Base-by-base conservation (phyloP, 2,888 invertebrate genomes). In the Spilarctia lutea region DNA sequence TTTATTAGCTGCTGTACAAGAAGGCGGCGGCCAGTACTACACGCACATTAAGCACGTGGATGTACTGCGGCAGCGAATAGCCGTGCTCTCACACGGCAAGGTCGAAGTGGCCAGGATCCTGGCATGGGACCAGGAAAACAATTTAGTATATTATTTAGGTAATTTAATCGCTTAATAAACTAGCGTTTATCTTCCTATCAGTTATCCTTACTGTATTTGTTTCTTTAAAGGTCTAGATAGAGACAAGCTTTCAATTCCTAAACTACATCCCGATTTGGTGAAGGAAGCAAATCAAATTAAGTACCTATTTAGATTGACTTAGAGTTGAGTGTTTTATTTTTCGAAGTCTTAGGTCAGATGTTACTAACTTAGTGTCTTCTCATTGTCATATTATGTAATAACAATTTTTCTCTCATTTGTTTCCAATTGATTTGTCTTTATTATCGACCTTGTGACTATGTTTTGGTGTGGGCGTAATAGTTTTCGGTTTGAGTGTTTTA, bases 21-120 rank as follows among this genome's bases (percentile, higher is more conserved):
- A 98, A 89, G 98, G 98, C 68, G 97, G 97, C 67, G 97, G 97
- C 79, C 98, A 98, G 90, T 97, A 98, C 90, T 98, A 97, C 94
- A 98, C 98, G 65, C 98, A 98, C 96, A 98, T 98, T 92, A 98
- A 98, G 89, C 98, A 98, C 91, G 97, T 98, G 81, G 98, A 98
- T 79, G 97, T 98, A 80, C 96, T 97, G 75, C 97, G 98, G 86
- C 98, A 98, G 91, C 96, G 98, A 86, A 98, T 98, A 89, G 97
- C 98, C 16, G 98, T 98, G 69, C 96, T 98, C 81, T 98, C 98
- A 72, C 98, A 98, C 88, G 98, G 98, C 52, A 97, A 97, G 86
- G 98, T 98, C 91, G 98, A 98, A 96, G 98, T 98, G 85, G 96
- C 97, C 81, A 96, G 97, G 90, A 98, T 98, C 88, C 96, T 98